A percentile compares a stretch with the other conserved stretches of the same genome.
phyloP scores from a whole-genome alignment of 2,888 invertebrate species.

The Papilio protenor region DNA sequence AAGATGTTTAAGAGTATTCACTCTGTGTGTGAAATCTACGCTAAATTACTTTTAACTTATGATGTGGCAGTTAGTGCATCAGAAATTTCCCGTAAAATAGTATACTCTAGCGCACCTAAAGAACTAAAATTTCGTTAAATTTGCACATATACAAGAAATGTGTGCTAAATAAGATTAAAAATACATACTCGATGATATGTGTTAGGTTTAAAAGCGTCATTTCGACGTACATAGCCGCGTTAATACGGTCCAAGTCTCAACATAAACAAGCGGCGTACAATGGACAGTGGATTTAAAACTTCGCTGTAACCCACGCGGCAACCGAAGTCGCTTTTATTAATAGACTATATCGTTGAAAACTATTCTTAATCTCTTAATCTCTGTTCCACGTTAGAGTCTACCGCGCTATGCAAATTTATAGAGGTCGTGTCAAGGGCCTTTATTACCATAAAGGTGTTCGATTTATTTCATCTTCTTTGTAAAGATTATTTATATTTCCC shows the following conservation, averaged over 20 bases:
- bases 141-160: not conserved
- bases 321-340: constrained; percentile 39
- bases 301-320: constrained; percentile 36
- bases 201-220: constrained; percentile 30
- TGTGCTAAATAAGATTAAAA: not conserved
- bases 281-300: constrained; percentile 40
- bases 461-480: constrained; percentile 49
- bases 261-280: constrained; percentile 36
- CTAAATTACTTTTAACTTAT: not conserved
- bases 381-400: constrained; percentile 51
- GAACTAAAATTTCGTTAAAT: not conserved
- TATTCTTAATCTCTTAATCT: constrained; percentile 56
- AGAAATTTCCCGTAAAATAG: not conserved
- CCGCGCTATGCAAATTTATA: constrained; percentile 55
- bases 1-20: not conserved
- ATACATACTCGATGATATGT: constrained; percentile 15
- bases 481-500: constrained; percentile 10
- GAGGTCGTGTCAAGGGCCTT: constrained; percentile 50
- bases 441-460: constrained; percentile 54
- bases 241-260: constrained; percentile 37
- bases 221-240: constrained; percentile 30
- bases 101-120: not conserved
- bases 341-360: constrained; percentile 40
- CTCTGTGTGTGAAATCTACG: not conserved
- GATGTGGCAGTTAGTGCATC: not conserved